phyloP scores from a whole-genome alignment of 2,113 vertebrate genomes.

The Mobula birostris region DNA sequence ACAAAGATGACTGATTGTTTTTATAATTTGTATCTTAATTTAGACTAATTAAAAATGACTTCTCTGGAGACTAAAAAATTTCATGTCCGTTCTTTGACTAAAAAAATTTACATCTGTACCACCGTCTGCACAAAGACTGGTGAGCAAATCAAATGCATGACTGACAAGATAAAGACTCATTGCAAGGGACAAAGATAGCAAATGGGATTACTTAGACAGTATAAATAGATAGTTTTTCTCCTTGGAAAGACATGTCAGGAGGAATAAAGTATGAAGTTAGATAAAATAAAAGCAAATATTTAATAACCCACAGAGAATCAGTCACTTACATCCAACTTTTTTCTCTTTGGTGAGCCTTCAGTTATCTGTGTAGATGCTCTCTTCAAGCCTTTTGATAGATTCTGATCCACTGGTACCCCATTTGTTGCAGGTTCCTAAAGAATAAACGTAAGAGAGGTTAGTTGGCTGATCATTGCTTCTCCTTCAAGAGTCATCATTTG shows the following conservation, averaged over 20 bases:
- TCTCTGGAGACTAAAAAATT: too few relatives aligned
- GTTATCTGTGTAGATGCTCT: background rate
- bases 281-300: background rate
- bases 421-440: slow-evolving; percentile 12
- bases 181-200: background rate
- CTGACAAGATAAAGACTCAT: background rate
- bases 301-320: background rate
- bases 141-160: background rate
- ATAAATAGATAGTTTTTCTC: background rate
- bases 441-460: background rate
- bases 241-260: too few relatives aligned
- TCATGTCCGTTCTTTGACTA: background rate
- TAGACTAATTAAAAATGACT: too few relatives aligned
- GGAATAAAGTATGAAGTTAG: background rate
- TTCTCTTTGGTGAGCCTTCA: slow-evolving; percentile 34
- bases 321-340: slow-evolving; percentile 11
- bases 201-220: background rate
- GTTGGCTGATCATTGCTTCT: background rate
- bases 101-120: background rate
- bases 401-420: slow-evolving; percentile 20
- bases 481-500: background rate
- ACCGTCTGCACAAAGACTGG: background rate
- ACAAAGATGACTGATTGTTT: background rate
- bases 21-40: too few relatives aligned
- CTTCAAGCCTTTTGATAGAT: background rate